Percentiles rank a stretch among this genome's conserved stretches.
phyloP scores from a whole-genome alignment of 2,113 vertebrate genomes.

The Aviceda subcristata region DNA sequence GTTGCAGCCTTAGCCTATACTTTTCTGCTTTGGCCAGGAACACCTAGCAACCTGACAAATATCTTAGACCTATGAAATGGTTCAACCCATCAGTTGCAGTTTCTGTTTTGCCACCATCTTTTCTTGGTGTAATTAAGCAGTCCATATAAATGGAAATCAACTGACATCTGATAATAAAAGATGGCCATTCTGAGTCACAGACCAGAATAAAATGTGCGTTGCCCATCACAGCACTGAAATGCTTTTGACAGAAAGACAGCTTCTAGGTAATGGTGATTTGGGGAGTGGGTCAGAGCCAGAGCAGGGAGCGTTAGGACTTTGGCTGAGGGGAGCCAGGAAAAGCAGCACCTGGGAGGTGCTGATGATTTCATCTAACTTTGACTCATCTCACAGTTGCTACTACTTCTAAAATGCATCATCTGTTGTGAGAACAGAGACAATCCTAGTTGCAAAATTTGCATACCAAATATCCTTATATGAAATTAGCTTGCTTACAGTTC shows the following conservation, averaged over 20 bases:
- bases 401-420: constrained; percentile 12
- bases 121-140: neutral
- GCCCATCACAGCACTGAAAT: neutral
- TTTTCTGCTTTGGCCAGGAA: neutral
- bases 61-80: neutral
- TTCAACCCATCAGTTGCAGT: neutral
- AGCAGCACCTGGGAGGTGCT: neutral
- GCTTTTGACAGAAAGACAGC: neutral
- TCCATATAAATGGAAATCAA: neutral
- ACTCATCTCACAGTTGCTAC: neutral
- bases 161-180: neutral
- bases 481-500: neutral
- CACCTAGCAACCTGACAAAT: neutral
- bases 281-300: neutral
- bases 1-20: neutral
- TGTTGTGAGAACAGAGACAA: constrained; percentile 3
- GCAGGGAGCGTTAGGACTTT: accelerated
- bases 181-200: neutral
- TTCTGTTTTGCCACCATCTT: neutral
- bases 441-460: neutral
- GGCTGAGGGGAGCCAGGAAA: neutral
- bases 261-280: neutral
- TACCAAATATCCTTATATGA: neutral
- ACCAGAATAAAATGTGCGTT: neutral
- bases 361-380: neutral